phyloP scores from a whole-genome alignment of 1,140 invertebrate genomes.

The Atta cephalotes region DNA sequence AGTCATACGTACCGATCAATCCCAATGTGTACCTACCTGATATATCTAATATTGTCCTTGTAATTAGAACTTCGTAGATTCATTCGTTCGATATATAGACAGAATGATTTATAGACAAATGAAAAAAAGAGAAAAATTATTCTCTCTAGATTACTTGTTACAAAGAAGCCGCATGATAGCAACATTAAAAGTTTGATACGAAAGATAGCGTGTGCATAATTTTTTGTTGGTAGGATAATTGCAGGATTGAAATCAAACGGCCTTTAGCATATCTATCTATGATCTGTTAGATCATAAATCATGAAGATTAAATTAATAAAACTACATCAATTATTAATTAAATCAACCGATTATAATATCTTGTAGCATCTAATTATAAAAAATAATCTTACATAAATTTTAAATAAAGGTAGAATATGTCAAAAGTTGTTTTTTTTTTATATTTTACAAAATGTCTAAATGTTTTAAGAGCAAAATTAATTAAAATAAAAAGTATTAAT shows the following conservation, averaged over 20 bases:
- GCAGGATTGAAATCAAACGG: neutral
- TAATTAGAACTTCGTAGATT: conserved; percentile 5
- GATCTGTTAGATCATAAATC: neutral
- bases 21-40: neutral
- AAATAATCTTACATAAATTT: neutral
- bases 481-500: neutral
- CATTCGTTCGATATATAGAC: neutral
- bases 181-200: neutral
- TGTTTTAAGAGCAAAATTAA: neutral
- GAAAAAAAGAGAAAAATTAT: neutral
- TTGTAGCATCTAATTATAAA: neutral
- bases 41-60: neutral
- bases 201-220: neutral
- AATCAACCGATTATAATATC: neutral
- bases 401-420: neutral
- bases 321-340: conserved; percentile 3
- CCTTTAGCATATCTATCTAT: neutral
- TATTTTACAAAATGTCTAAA: neutral
- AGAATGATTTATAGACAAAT: neutral
- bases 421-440: neutral
- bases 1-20: conserved; percentile 2
- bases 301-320: neutral
- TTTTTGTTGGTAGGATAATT: conserved; percentile 27
- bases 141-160: conserved; percentile 7
- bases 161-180: neutral